phyloP scores from a whole-genome alignment of 2,113 vertebrate species.

The Otis tarda region DNA sequence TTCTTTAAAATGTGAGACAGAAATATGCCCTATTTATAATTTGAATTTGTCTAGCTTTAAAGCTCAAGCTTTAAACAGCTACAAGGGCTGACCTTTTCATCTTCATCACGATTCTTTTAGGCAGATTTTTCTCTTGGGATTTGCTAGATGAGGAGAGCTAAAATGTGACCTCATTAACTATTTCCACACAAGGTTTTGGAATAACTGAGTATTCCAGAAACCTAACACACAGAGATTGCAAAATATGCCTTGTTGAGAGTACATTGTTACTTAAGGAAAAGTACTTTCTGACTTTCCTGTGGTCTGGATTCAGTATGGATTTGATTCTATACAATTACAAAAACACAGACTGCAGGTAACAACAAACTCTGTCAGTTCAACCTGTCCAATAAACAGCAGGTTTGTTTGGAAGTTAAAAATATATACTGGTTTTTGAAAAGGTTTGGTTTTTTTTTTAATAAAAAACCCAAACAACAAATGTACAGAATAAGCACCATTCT shows the following conservation, averaged over 20 bases:
- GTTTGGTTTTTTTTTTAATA: neutral
- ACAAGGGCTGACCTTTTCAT: neutral
- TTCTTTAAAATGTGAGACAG: neutral
- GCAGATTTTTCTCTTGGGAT: neutral
- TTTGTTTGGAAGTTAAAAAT: neutral
- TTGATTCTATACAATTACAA: neutral
- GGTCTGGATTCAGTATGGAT: neutral
- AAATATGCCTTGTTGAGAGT: neutral
- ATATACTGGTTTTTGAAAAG: neutral
- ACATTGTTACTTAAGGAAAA: neutral
- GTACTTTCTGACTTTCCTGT: neutral
- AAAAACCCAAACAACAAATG: rapidly evolving
- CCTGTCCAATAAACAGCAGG: neutral
- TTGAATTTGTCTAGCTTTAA: slow-evolving; percentile 22
- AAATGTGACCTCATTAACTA: neutral
- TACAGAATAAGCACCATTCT: neutral
- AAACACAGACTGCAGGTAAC: neutral
- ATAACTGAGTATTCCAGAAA: neutral
- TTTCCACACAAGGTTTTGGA: neutral
- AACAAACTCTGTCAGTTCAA: neutral
- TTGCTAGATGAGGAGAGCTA: neutral
- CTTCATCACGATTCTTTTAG: neutral
- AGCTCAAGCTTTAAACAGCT: neutral
- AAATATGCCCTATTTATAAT: neutral
- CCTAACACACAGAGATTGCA: neutral